Conservation (phyloP, 2,797 vertebrate genomes). For the Pangasius mekongensis region DNA sequence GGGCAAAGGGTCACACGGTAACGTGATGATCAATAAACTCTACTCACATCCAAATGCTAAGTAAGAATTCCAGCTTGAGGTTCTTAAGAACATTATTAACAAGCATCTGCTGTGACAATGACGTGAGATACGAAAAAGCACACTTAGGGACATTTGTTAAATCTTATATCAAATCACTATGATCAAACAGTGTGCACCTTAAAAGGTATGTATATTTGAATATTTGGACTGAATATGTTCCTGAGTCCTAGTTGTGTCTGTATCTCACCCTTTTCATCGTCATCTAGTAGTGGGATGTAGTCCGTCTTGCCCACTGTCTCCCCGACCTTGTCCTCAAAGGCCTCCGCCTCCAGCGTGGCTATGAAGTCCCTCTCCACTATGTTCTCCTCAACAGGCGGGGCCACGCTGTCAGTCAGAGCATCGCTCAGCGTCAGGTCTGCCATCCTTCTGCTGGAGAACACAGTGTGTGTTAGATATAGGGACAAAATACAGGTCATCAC, state of each 20-base stretch:
- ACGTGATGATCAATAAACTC: neutral
- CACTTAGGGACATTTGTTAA: neutral
- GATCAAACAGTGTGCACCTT: neutral
- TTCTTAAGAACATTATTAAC: neutral
- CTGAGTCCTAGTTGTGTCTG: neutral
- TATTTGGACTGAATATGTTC: neutral
- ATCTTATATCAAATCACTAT: neutral
- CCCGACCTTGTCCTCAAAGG: slow-evolving; percentile 88
- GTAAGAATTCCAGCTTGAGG: neutral
- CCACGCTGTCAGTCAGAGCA: slow-evolving; percentile 82
- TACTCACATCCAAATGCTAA: neutral
- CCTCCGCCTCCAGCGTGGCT: slow-evolving; percentile 86
- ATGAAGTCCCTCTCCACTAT: slow-evolving; percentile 89
- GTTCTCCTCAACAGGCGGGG: slow-evolving; percentile 76
- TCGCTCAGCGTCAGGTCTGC: slow-evolving; percentile 91
- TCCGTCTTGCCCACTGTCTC: slow-evolving; percentile 91
- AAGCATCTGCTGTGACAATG: neutral
- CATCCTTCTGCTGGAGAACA: slow-evolving; percentile 68
- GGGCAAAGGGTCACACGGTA: neutral
- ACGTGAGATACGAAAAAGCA: neutral
- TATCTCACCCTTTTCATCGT: slow-evolving; percentile 65
- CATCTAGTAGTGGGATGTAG: slow-evolving; percentile 89
- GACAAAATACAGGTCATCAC: neutral
- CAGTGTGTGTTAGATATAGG: neutral
- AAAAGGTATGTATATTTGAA: neutral